A percentile compares a stretch with the other conserved stretches of the same genome.
phyloP scores from a whole-genome alignment of 1,140 invertebrate genomes.

The Eubasilissa regina region DNA sequence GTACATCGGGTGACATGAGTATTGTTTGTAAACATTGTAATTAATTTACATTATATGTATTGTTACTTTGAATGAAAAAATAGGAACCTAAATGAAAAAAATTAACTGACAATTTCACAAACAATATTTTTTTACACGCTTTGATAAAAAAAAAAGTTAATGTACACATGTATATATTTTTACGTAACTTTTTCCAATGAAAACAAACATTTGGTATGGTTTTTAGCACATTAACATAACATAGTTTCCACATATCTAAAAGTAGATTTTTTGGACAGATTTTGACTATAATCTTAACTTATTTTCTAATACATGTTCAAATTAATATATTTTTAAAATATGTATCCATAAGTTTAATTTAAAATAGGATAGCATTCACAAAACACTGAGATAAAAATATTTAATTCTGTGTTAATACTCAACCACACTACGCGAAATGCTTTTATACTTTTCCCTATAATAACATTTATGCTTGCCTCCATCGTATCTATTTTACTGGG shows the following conservation, averaged over 20 bases:
- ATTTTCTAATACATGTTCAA: neutral
- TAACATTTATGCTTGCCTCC: neutral
- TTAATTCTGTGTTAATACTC: neutral
- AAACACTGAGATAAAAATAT: conserved; percentile 21
- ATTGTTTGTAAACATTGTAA: neutral
- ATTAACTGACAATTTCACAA: neutral
- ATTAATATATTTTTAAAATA: conserved; percentile 11
- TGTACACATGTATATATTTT: neutral
- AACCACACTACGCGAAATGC: conserved; percentile 1
- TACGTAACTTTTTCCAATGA: conserved; percentile 14
- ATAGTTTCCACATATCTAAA: neutral
- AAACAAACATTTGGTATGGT: conserved; percentile 20
- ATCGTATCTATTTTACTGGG: neutral
- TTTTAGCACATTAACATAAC: conserved; percentile 14
- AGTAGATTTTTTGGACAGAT: conserved; percentile 25
- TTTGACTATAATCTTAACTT: conserved; percentile 32
- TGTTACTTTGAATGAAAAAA: neutral
- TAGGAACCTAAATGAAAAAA: neutral
- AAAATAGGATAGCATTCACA: conserved; percentile 19
- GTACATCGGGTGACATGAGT: neutral
- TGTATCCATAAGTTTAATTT: conserved; percentile 7
- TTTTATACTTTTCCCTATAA: neutral
- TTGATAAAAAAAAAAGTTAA: neutral
- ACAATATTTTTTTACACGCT: neutral
- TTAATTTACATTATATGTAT: neutral